Conservation (phyloP, 2,113 vertebrate species). For the Myotis davidii region DNA sequence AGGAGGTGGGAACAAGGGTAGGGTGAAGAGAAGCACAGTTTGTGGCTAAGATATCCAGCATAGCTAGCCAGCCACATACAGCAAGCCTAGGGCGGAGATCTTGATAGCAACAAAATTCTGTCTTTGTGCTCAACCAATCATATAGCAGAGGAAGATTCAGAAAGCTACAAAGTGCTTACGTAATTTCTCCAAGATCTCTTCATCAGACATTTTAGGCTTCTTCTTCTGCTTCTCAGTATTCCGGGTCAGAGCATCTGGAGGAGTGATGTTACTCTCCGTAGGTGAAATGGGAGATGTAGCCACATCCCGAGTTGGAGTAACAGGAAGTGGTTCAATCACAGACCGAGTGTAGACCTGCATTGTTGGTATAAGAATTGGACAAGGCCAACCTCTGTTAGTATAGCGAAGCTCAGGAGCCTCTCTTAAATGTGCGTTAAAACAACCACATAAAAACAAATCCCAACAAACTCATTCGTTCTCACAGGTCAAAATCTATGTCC, state of each 20-base stretch:
- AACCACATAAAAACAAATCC: constrained; percentile 11
- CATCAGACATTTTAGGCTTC: constrained; percentile 98
- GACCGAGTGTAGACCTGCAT: constrained; percentile 96
- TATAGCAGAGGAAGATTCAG: neutral
- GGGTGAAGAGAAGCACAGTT: neutral
- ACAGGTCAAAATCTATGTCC: neutral
- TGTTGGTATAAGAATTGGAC: constrained; percentile 53
- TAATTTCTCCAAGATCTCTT: constrained; percentile 98
- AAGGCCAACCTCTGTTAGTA: constrained; percentile 46
- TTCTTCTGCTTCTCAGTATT: constrained; percentile 93
- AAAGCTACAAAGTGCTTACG: constrained; percentile 85
- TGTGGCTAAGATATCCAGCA: neutral
- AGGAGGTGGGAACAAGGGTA: neutral
- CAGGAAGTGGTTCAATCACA: constrained; percentile 93
- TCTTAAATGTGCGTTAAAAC: neutral
- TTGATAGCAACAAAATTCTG: neutral
- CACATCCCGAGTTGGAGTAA: constrained; percentile 91
- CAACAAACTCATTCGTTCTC: constrained; percentile 15
- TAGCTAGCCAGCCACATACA: neutral
- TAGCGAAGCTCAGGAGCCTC: neutral
- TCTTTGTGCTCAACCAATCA: constrained; percentile 5
- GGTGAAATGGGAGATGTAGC: constrained; percentile 92
- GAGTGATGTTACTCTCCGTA: constrained; percentile 84
- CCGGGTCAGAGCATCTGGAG: constrained; percentile 86
- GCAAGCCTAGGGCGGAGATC: neutral